Evolutionary conservation across 2,113 vertebrate species (phyloP).

Genomic region (Dunckerocampus dactyliophorus): DNA sequence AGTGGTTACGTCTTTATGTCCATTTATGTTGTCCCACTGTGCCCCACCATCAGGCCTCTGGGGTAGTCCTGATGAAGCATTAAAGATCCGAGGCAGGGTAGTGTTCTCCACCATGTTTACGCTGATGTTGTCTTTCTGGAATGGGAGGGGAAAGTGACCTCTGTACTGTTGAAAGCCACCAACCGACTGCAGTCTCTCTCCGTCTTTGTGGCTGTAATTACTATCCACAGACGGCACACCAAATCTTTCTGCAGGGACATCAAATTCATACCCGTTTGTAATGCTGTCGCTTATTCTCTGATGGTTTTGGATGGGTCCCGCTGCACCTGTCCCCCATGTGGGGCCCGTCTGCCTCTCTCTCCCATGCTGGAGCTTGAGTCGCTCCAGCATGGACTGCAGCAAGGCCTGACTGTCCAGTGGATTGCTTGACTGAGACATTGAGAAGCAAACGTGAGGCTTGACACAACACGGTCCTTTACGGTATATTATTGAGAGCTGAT

Average conservation of each 20-base stretch:
- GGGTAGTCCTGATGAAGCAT: conserved; percentile 20
- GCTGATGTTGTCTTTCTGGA: conserved; percentile 26
- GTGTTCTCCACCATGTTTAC: conserved; percentile 18
- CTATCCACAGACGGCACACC: conserved; percentile 7
- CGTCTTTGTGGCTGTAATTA: conserved; percentile 9
- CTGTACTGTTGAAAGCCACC: conserved; percentile 4
- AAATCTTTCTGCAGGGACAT: conserved; percentile 10
- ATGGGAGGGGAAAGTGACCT: conserved; percentile 21
- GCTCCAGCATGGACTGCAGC: conserved; percentile 76
- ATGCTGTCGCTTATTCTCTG: conserved; percentile 20
- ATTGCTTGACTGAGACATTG: conserved; percentile 66
- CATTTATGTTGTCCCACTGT: background rate
- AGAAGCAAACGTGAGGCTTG: conserved; percentile 14
- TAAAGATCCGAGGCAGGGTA: conserved; percentile 2
- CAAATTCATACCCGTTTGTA: conserved; percentile 28
- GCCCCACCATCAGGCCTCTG: conserved; percentile 5
- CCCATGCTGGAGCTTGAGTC: conserved; percentile 61
- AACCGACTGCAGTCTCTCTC: conserved; percentile 1
- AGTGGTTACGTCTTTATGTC: conserved; percentile 9
- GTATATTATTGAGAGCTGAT: background rate
- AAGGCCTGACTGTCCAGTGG: conserved; percentile 57
- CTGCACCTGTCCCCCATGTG: conserved; percentile 6
- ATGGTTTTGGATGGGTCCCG: background rate
- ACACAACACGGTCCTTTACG: conserved; percentile 2
- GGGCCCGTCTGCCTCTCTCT: conserved; percentile 31